Conservation (phyloP, 2,797 vertebrate species). For the Argentina silus region DNA sequence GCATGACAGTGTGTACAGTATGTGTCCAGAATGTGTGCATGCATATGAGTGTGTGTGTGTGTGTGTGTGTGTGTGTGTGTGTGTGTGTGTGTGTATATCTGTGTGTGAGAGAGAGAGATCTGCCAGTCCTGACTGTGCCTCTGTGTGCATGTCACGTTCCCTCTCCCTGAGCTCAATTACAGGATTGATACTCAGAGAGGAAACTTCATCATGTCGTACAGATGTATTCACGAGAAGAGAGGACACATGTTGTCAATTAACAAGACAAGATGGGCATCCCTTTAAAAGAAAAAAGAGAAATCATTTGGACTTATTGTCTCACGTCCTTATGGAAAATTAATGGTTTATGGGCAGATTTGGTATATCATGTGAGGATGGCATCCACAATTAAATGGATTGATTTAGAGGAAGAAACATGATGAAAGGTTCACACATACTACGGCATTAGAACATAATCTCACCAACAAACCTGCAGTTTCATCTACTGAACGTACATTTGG, state of each 20-base stretch:
- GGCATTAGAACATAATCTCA: background rate
- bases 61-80: conserved; percentile 18
- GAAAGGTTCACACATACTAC: no score
- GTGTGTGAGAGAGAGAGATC: background rate
- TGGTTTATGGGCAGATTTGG: no score
- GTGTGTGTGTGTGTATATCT: background rate
- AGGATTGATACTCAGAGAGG: conserved; percentile 79
- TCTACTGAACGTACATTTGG: conserved; percentile 72
- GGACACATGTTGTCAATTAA: conserved; percentile 73
- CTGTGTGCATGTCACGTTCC: conserved; percentile 78
- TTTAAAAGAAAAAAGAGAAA: conserved; percentile 35
- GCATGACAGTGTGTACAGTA: background rate
- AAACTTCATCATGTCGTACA: conserved; percentile 85
- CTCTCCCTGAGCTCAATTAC: conserved; percentile 81
- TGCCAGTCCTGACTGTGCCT: conserved; percentile 57
- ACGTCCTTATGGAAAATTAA: background rate
- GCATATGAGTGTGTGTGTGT: background rate
- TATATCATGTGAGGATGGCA: no score
- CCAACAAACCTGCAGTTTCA: conserved; percentile 67
- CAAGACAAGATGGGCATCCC: conserved; percentile 59
- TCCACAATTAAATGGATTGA: no score
- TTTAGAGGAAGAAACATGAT: no score
- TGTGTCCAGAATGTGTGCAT: background rate
- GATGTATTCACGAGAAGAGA: conserved; percentile 77
- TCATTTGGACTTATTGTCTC: conserved; percentile 61